Base-by-base conservation (phyloP, 2,797 vertebrate species). In the Stomatorhinus walkeri region DNA sequence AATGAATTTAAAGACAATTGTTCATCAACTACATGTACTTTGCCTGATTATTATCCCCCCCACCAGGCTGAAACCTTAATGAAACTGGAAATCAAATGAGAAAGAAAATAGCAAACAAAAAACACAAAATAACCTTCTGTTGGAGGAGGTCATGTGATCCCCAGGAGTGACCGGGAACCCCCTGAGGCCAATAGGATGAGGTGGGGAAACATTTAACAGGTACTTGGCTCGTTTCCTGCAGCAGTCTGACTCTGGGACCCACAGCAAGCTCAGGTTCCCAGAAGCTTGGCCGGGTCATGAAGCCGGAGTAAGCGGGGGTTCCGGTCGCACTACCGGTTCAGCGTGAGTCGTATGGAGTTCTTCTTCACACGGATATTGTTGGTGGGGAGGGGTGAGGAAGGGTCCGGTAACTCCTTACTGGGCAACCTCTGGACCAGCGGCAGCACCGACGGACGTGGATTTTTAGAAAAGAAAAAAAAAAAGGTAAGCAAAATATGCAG, bases 331-430 rank as follows among this genome's bases (percentile, higher is more conserved):
- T 96, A 97, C 92, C 97, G 97, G 90, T 99, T 99, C 90, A 99
- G 97, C 43, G 98, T 99, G 92, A 99, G 95, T 93, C 98, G 97
- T 93, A 99, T 99, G 90, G 98, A 99, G 93, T 99, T 99, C 92
- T 99, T 99, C 90, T 99, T 96, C 24, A 99, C 96, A 36, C 97
- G 96, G 89, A 97, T 94, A 91, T 96, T 98, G 92, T 95, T 99
- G 91, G 97, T 95, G 87, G 98, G 98, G 89, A 98, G 93, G 48
- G 98, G 98, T 48, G 98, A 98, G 46, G 98, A 98, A 83, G 97
- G 96, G 90, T 99, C 98, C 87, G 98, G 98, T 89, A 99, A 95
- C 93, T 99, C 98, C 95, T 98, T 98, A 94, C 97, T 99, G 91
- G 97, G 94, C 93, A 98, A 96, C 95, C 97, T 97, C 98, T 99